Base-by-base conservation (phyloP, 2,797 vertebrate genomes). In the Eremophila alpestris region DNA sequence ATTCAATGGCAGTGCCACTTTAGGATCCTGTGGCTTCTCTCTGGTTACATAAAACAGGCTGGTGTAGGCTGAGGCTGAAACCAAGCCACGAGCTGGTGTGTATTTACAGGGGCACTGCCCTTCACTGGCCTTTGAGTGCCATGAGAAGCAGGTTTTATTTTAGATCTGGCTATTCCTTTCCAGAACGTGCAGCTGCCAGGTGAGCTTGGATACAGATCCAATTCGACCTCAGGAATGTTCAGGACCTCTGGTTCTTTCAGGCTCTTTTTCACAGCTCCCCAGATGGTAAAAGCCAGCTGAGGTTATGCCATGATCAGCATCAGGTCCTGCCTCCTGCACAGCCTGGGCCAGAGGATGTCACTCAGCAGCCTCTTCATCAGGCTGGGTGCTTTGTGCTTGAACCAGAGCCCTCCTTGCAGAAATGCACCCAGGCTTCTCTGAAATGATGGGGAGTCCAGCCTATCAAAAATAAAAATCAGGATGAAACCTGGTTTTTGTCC, bases 211-310 rank as follows among this genome's bases (percentile, higher is more conserved):
- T 63, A 67, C 74, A 56, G 65, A 87, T 77, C 55, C 51, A 79
- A 15, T 89, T 73, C 93, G 67, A 73, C 70, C 60, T 92, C 38
- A 76, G 13, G 13, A 67, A 67, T 13, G 40, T 60, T 82, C 67
- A 87, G 92, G 80, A 89, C 12, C 83, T 83, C 83, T 63, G 15
- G 19, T 56, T 82, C 87, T 89, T 87, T 75, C 88, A 87, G 88
- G 88, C 59, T 84, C 17, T 4, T 45, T 83, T 91, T 94, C 7
- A 1, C 58, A 51, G 86, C 65, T 78, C 48, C 65, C 12, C 89
- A 88, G 91, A 65, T 88, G 83, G 76, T 23, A 16, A 67, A 87
- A 93, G 80, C 83, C 83, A 93, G 80, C 58, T 88, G 89, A 94
- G 90, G 80, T 93, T 82, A 16, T 51, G 7, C 77, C 69, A 14